phyloP scores from a whole-genome alignment of 2,797 vertebrate genomes.

The Ptychobarbus kaznakovi region DNA sequence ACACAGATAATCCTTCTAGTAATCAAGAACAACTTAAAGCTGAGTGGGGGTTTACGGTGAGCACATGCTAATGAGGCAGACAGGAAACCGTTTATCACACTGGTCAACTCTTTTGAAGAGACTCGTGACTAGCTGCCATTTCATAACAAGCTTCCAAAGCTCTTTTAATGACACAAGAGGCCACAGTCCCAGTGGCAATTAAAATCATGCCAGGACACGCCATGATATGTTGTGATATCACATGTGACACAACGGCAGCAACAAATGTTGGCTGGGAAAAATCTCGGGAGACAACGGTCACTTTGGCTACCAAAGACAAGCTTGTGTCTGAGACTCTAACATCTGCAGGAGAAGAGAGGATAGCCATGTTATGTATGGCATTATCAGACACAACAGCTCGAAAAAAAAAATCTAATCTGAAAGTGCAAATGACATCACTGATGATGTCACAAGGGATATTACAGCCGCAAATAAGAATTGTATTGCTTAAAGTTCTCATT shows the following conservation, averaged over 20 bases:
- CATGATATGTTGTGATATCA: conserved; percentile 70
- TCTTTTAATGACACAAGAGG: conserved; percentile 76
- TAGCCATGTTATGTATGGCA: not conserved
- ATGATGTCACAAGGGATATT: not conserved
- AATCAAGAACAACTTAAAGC: conserved; percentile 59
- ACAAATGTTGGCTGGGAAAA: conserved; percentile 29
- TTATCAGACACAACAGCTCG: not conserved
- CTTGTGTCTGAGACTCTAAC: conserved; percentile 23
- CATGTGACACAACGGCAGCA: conserved; percentile 73
- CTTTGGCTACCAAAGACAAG: conserved; percentile 68
- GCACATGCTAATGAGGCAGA: conserved; percentile 30
- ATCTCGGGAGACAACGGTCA: conserved; percentile 67
- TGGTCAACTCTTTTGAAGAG: conserved; percentile 64
- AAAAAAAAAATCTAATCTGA: not conserved
- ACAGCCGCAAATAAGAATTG: not conserved
- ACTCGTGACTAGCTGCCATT: conserved; percentile 73
- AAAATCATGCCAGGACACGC: conserved; percentile 82
- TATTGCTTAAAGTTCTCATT: not conserved
- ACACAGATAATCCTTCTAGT: not conserved
- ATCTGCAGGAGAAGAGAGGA: not conserved
- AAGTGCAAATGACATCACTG: conserved; percentile 7
- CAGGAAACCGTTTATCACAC: conserved; percentile 60
- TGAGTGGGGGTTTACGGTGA: conserved; percentile 50
- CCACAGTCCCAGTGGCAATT: conserved; percentile 81
- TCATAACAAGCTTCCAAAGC: conserved; percentile 79